phyloP scores from a whole-genome alignment of 2,113 vertebrate genomes.

The Carettochelys insculpta region DNA sequence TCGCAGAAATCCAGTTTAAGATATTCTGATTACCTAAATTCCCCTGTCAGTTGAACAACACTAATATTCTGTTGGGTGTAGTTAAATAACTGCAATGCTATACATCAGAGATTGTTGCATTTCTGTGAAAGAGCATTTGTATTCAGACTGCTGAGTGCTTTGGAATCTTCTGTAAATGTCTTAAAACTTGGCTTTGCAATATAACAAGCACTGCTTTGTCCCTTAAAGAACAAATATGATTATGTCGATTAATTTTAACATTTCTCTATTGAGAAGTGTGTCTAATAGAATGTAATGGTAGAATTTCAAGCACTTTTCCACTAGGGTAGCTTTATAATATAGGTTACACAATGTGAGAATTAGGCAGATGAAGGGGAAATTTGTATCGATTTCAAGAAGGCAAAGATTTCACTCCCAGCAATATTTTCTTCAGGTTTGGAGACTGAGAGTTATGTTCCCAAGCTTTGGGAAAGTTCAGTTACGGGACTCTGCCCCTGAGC shows the following conservation, averaged over 20 bases:
- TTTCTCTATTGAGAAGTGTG: background rate
- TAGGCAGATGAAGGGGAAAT: background rate
- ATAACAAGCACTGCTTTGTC: background rate
- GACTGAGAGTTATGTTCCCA: background rate
- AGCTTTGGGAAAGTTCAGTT: background rate
- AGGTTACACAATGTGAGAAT: background rate
- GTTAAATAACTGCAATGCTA: background rate
- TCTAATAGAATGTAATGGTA: conserved; percentile 21
- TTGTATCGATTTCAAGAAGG: background rate
- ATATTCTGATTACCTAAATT: background rate
- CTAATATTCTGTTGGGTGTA: background rate
- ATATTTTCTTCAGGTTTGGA: background rate
- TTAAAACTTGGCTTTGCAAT: background rate
- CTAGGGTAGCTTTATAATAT: conserved; percentile 4
- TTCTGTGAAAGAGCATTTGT: background rate
- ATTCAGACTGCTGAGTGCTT: background rate
- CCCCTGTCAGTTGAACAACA: background rate
- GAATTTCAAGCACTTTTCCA: background rate
- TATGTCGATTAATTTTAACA: conserved; percentile 31
- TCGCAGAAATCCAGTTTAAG: background rate
- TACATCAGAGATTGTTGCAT: background rate
- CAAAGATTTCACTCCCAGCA: background rate
- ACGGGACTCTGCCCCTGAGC: background rate
- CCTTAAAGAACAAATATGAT: background rate
- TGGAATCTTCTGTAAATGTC: background rate